A percentile compares a stretch with the other conserved stretches of the same genome.
These are phyloP conservation scores for Notothenia coriiceps DNA, from an alignment of 2,113 vertebrate genomes.

Conservation along the genomic window DNA sequence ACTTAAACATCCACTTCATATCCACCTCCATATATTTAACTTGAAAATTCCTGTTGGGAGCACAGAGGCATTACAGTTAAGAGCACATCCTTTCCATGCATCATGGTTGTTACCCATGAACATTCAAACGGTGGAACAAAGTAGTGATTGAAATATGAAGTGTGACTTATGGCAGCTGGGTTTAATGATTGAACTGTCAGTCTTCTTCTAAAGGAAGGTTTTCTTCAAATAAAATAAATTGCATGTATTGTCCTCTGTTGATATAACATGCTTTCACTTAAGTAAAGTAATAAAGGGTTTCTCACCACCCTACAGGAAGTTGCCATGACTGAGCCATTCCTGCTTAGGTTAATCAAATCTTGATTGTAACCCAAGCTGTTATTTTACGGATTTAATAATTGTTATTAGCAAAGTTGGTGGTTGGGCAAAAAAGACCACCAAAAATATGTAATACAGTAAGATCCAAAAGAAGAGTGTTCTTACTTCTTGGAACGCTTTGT, in stretches of 20 bases:
- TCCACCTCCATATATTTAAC: background rate
- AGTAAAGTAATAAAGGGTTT: background rate
- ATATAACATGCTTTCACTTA: background rate
- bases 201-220: background rate
- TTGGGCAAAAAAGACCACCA: background rate
- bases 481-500: conserved; percentile 14
- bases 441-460: background rate
- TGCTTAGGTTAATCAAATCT: conserved; percentile 4
- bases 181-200: background rate
- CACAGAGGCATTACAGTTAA: conserved; percentile 1
- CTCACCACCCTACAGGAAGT: background rate
- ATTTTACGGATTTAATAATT: background rate
- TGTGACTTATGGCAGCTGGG: background rate
- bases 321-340: background rate
- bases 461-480: background rate
- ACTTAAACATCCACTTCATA: background rate
- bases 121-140: conserved; percentile 12
- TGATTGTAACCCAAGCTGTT: conserved; percentile 14
- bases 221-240: background rate
- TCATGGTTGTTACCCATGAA: conserved; percentile 3
- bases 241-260: background rate
- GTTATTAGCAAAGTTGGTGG: background rate
- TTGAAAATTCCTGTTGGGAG: background rate
- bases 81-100: conserved; percentile 22
- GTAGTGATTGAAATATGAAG: background rate